Percentiles rank a stretch among this genome's conserved stretches.
Conservation (phyloP, 2,113 vertebrate species). For the Charina bottae region DNA sequence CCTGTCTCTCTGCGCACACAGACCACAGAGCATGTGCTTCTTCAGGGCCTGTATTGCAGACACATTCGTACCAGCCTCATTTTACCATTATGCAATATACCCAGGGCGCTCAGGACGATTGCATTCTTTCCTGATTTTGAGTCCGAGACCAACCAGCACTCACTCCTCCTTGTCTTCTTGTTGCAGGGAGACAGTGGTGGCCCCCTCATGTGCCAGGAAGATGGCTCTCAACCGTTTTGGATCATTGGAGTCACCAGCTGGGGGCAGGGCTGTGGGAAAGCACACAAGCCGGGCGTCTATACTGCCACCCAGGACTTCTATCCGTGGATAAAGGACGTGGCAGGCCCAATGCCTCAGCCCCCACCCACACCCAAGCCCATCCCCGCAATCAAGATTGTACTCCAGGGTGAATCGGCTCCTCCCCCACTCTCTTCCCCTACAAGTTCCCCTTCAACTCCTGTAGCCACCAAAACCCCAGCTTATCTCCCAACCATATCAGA, state of each 20-base stretch:
- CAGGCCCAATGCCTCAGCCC: not conserved
- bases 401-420: not conserved
- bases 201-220: constrained; percentile 79
- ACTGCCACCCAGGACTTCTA: constrained; percentile 66
- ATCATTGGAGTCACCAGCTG: constrained; percentile 78
- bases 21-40: too few relatives aligned
- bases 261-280: constrained; percentile 71
- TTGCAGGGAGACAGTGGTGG: constrained; percentile 81
- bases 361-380: not conserved
- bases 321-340: constrained; percentile 55
- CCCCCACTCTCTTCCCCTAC: not conserved
- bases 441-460: not conserved
- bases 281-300: constrained; percentile 74
- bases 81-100: too few relatives aligned
- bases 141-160: not conserved
- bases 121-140: not conserved
- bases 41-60: too few relatives aligned
- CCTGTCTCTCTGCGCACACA: too few relatives aligned
- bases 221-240: constrained; percentile 65
- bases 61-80: too few relatives aligned
- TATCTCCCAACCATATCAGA: too few relatives aligned
- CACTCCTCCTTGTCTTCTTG: not conserved
- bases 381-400: fast-evolving
- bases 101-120: too few relatives aligned
- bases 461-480: not conserved